These are phyloP conservation scores for Staurois parvus DNA, from an alignment of 2,797 vertebrate genomes.

Conservation along the genomic window DNA sequence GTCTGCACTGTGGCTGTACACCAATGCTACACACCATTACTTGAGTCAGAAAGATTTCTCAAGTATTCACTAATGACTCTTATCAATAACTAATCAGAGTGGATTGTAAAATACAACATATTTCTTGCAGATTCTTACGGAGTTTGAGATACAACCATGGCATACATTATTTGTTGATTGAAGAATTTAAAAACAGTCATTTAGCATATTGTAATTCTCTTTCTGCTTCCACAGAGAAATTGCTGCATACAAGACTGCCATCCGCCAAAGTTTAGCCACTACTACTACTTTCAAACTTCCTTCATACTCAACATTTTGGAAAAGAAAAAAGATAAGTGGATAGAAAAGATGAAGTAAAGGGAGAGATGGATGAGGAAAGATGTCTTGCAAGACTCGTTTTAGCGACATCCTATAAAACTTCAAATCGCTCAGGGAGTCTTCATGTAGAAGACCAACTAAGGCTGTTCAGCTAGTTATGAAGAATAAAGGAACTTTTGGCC, in stretches of 20 bases:
- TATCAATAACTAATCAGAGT: background rate
- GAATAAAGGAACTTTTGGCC: background rate
- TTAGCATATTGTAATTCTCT: background rate
- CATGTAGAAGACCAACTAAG: constrained; percentile 4
- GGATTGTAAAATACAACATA: background rate
- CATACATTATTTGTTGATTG: background rate
- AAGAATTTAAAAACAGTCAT: background rate
- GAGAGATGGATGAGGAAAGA: constrained; percentile 15
- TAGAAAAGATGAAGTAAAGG: background rate
- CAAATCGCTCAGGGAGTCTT: constrained; percentile 7
- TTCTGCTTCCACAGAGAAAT: constrained; percentile 22
- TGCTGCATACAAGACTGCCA: constrained; percentile 8
- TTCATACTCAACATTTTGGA: constrained; percentile 36
- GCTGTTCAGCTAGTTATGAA: constrained; percentile 57
- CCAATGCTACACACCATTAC: background rate
- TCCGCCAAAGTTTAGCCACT: background rate
- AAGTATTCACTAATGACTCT: background rate
- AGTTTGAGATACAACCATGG: background rate
- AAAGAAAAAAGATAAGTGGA: constrained; percentile 48
- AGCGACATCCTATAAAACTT: background rate
- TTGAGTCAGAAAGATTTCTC: background rate
- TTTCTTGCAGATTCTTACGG: background rate
- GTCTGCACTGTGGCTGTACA: background rate
- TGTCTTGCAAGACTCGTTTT: constrained; percentile 17
- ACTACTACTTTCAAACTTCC: background rate